Evolutionary conservation across 92 coral and sea anemone species (phyloP).

Genomic region (Plumapathes pennacea): DNA sequence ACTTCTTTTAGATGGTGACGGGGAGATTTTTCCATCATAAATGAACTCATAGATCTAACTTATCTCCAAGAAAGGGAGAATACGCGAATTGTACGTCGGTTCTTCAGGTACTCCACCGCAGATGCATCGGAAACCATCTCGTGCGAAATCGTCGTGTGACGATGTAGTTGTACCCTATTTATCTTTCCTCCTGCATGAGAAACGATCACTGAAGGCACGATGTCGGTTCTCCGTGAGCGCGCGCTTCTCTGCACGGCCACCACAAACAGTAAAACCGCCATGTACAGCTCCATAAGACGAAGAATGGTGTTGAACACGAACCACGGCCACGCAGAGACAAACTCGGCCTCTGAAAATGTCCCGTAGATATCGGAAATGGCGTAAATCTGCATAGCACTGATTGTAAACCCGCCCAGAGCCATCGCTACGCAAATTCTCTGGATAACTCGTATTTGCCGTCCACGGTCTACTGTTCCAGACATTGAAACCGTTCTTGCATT

Average conservation of each 20-base stretch:
- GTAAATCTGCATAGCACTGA: constrained; percentile 58
- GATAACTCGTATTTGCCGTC: constrained; percentile 44
- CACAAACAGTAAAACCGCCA: constrained; percentile 33
- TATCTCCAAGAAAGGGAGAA: no score
- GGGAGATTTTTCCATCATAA: no score
- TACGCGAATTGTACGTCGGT: no score
- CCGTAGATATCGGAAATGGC: constrained; percentile 71
- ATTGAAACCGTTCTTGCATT: not conserved
- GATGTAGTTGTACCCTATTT: no score
- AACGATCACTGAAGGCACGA: constrained; percentile 6
- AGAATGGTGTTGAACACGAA: constrained; percentile 55
- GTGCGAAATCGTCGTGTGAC: no score
- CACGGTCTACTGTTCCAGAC: constrained; percentile 10
- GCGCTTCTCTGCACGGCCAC: constrained; percentile 9
- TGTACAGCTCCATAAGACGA: constrained; percentile 59
- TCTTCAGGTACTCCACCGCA: no score
- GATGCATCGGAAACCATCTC: no score
- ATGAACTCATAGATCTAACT: no score
- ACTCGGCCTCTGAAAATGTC: constrained; percentile 42
- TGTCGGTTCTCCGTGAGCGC: constrained; percentile 2
- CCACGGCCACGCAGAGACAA: constrained; percentile 81
- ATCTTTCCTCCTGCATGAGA: no score
- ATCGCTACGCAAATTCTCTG: constrained; percentile 63
- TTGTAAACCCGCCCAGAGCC: constrained; percentile 45
- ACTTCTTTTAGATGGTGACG: no score